A percentile compares a stretch with the other conserved stretches of the same genome.
phyloP scores from a whole-genome alignment of 1,140 invertebrate species.

The Arctopsyche grandis region DNA sequence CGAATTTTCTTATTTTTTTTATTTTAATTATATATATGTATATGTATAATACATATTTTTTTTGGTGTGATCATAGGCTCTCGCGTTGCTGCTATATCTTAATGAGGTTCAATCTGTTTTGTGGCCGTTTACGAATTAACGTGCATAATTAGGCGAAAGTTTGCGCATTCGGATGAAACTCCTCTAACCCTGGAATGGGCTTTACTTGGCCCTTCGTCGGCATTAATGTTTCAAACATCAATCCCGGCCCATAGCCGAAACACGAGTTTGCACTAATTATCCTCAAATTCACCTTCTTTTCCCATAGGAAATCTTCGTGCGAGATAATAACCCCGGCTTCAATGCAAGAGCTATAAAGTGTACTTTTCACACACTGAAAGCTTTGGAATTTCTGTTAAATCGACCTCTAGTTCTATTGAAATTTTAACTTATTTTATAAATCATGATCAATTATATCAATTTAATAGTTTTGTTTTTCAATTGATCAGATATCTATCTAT shows the following conservation, averaged over 20 bases:
- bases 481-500: too few species aligned
- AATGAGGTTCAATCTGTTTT: too few species aligned
- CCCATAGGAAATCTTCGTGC: conserved; percentile 33
- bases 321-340: not conserved
- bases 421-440: too few species aligned
- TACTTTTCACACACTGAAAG: not conserved
- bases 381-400: not conserved
- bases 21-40: too few species aligned
- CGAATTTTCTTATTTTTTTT: not conserved
- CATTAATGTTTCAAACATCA: conserved; percentile 39
- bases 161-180: not conserved
- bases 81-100: too few species aligned
- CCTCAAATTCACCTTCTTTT: conserved; percentile 23
- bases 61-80: too few species aligned
- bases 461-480: too few species aligned
- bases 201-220: not conserved
- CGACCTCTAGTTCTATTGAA: too few species aligned
- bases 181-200: not conserved
- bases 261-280: conserved; percentile 25
- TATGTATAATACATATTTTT: too few species aligned
- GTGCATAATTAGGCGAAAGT: conserved; percentile 17
- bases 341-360: conserved; percentile 12
- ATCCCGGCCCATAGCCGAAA: conserved; percentile 8
- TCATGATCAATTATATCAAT: too few species aligned
- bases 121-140: too few species aligned